Base-by-base conservation (phyloP, 2,113 vertebrate species). In the Gadus macrocephalus region DNA sequence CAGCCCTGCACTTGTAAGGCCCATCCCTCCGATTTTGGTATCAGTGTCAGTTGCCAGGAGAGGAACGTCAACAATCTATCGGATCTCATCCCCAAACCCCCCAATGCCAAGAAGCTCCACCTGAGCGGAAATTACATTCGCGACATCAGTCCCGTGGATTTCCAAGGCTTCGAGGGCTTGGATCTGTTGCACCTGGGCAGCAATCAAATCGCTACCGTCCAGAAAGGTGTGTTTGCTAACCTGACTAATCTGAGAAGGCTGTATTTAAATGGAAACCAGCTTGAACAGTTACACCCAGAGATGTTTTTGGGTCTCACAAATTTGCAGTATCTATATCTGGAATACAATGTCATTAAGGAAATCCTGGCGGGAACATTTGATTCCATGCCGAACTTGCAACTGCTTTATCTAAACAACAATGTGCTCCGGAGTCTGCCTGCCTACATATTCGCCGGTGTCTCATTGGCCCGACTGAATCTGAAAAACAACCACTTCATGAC, bases 401-500 rank as follows among this genome's bases (percentile, higher is more conserved):
- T 98, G 72, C 91, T 99, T 14, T 99, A 98, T 85, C 90, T 99
- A 71, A 98, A 99, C 88, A 98, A 98, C 79, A 99, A 99, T 16
- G 94, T 98, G 15, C 84, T 99, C 3, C 91, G 94, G 64, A 97
- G 96, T 78, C 88, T 99, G 72, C 97, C 97, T 0, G 96, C 96
- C 0, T 99, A 98, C 49, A 88, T 98, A 66, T 99, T 99, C 73
- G 91, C 94, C 0, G 94, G 94, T n/a, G 92, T 95, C 42, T 93
- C 97, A 2, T 93, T 99, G 53, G 95, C 96, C 42, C 90, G 95
- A 67, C 93, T 99, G 66, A 98, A 98, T 78, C 90, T 99, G 84
- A 94, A 95, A 85, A 98, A 98, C 92, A 99, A 99, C 85, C 96
- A 98, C 86, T 99, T 99, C 89, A 98, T 99, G 97, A 98, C 95